Percentiles rank a stretch among this genome's conserved stretches.
phyloP scores from a whole-genome alignment of 1,140 invertebrate species.

The Zaprionus camerounensis region DNA sequence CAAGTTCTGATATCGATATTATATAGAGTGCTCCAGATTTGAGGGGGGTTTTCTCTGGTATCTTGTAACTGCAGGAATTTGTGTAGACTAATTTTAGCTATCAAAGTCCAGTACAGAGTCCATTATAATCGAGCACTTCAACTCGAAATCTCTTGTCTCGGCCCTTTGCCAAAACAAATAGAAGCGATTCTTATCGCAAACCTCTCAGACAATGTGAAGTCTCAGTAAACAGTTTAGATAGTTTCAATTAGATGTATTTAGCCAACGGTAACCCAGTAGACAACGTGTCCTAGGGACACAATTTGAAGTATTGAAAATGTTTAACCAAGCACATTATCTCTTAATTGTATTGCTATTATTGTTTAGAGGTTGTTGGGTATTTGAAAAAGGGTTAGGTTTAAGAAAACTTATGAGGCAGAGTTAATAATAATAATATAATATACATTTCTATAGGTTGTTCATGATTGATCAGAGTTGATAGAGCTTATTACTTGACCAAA shows the following conservation, averaged over 20 bases:
- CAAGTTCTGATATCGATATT: background rate
- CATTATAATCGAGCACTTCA: slow-evolving; percentile 4
- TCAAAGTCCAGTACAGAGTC: slow-evolving; percentile 38
- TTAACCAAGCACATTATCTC: background rate
- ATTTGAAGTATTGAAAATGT: slow-evolving; percentile 13
- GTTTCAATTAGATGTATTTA: slow-evolving; percentile 1
- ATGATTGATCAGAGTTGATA: too few species aligned
- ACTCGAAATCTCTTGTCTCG: slow-evolving; percentile 3
- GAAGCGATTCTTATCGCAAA: slow-evolving; percentile 18
- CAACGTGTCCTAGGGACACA: slow-evolving; percentile 13
- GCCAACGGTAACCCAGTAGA: slow-evolving; percentile 13
- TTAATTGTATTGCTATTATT: background rate
- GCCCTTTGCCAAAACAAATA: slow-evolving; percentile 7
- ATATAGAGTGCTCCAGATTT: slow-evolving; percentile 16
- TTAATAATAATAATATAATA: too few species aligned
- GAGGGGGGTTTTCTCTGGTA: background rate
- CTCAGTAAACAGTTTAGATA: background rate
- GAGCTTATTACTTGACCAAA: too few species aligned
- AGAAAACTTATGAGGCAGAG: too few species aligned
- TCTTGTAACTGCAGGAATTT: background rate
- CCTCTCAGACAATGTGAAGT: slow-evolving; percentile 16
- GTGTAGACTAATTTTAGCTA: background rate
- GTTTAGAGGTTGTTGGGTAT: background rate
- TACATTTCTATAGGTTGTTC: too few species aligned
- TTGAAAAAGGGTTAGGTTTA: background rate